A percentile compares a stretch with the other conserved stretches of the same genome.
Conservation (phyloP, 2,888 invertebrate species). For the Platerodrilus igneus region DNA sequence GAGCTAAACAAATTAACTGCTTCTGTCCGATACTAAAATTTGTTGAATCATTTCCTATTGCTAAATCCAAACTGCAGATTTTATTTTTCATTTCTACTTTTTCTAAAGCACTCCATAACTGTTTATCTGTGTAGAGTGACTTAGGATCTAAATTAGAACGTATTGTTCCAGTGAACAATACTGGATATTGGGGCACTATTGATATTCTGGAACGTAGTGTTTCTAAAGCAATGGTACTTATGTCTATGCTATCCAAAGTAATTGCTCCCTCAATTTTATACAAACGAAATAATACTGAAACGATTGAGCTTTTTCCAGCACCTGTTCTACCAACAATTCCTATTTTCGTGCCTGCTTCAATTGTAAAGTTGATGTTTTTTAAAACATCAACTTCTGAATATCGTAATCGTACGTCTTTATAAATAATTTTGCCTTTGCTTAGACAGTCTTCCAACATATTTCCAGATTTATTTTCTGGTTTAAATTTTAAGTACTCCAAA, state of each 20-base stretch:
- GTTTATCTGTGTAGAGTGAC: slow-evolving; percentile 68
- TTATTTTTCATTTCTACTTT: slow-evolving; percentile 71
- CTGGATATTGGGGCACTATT: slow-evolving; percentile 82
- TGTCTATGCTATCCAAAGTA: slow-evolving; percentile 72
- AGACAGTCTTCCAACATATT: slow-evolving; percentile 67
- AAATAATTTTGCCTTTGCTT: slow-evolving; percentile 60
- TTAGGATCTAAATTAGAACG: slow-evolving; percentile 86
- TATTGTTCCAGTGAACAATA: slow-evolving; percentile 79
- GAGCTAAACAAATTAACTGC: slow-evolving; percentile 63
- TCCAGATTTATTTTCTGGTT: slow-evolving; percentile 39
- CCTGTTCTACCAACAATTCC: slow-evolving; percentile 80
- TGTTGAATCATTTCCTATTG: slow-evolving; percentile 62
- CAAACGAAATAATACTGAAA: slow-evolving; percentile 73
- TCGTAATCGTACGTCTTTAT: slow-evolving; percentile 62
- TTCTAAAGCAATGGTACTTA: slow-evolving; percentile 63
- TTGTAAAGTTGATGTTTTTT: slow-evolving; percentile 60
- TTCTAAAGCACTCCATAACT: slow-evolving; percentile 77
- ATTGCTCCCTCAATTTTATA: slow-evolving; percentile 72
- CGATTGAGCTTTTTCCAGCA: slow-evolving; percentile 73
- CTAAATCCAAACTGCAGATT: slow-evolving; percentile 60
- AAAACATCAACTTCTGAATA: slow-evolving; percentile 70
- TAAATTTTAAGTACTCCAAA: slow-evolving; percentile 47
- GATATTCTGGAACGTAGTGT: slow-evolving; percentile 70
- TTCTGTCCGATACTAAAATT: slow-evolving; percentile 50
- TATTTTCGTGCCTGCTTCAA: slow-evolving; percentile 64